These are phyloP conservation scores for Autographa pulchrina DNA, from an alignment of 2,888 invertebrate species.

Conservation along the genomic window DNA sequence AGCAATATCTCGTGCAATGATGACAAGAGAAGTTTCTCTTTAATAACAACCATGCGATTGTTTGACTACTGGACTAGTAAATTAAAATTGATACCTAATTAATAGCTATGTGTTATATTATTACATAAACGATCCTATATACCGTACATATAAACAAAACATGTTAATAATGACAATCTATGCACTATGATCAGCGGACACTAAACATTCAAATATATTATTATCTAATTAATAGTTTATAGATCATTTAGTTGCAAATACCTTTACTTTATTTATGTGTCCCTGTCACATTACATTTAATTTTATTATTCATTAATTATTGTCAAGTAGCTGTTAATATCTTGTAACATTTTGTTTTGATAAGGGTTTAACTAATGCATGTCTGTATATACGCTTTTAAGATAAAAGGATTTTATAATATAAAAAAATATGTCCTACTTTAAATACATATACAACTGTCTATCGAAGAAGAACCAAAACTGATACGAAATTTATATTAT, in stretches of 20 bases:
- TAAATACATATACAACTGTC: too few species aligned
- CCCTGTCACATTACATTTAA: slow-evolving; percentile 25
- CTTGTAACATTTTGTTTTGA: background rate
- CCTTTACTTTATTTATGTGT: slow-evolving; percentile 42
- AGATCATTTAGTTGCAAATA: slow-evolving; percentile 39
- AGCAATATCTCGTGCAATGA: too few species aligned
- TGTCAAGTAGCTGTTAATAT: background rate
- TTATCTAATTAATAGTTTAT: slow-evolving; percentile 56
- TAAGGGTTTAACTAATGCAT: background rate
- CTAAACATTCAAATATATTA: slow-evolving; percentile 35
- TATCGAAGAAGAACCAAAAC: too few species aligned
- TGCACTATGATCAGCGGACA: slow-evolving; percentile 26
- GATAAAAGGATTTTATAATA: too few species aligned
- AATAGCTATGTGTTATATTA: background rate
- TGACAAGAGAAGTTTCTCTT: too few species aligned
- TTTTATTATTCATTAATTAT: slow-evolving; percentile 25
- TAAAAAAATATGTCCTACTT: too few species aligned
- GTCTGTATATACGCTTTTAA: background rate
- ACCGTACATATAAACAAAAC: slow-evolving; percentile 25
- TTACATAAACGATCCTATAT: slow-evolving; percentile 11
- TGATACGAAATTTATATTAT: too few species aligned
- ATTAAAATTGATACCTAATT: background rate
- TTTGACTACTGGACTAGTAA: background rate
- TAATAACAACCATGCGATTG: too few species aligned
- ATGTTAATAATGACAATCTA: slow-evolving; percentile 35